These are phyloP conservation scores for Porites lobata DNA, from an alignment of 92 coral and sea anemone species.

Conservation along the genomic window DNA sequence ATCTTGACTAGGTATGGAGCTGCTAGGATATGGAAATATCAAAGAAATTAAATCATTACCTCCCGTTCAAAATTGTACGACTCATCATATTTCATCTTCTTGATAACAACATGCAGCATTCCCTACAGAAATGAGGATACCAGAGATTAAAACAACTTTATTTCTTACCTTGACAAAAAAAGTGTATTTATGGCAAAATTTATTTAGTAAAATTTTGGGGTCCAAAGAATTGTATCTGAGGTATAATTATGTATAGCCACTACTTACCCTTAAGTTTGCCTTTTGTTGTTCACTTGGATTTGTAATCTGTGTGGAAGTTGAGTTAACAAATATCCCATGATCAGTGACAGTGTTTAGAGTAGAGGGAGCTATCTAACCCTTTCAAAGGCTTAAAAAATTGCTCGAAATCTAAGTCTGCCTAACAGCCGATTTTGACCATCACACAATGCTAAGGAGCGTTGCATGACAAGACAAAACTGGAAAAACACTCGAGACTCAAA, in stretches of 20 bases:
- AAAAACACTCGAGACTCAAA: too few relatives aligned
- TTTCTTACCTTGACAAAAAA: background rate
- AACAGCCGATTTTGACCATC: too few relatives aligned
- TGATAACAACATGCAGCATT: conserved; percentile 80
- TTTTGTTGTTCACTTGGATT: conserved; percentile 59
- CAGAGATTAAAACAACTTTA: background rate
- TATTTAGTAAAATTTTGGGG: background rate
- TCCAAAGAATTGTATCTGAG: background rate
- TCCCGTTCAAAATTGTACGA: conserved; percentile 95
- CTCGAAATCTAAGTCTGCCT: too few relatives aligned
- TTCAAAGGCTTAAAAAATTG: too few relatives aligned
- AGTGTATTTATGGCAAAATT: background rate
- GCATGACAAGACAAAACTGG: too few relatives aligned
- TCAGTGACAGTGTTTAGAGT: background rate
- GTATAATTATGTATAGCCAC: background rate
- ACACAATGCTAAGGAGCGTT: too few relatives aligned
- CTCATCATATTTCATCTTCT: conserved; percentile 97
- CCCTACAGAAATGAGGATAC: conserved; percentile 50
- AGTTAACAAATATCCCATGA: background rate
- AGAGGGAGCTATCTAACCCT: background rate
- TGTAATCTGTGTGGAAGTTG: conserved; percentile 22
- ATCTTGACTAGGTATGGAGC: background rate
- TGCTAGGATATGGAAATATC: background rate
- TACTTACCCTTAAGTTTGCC: conserved; percentile 60
- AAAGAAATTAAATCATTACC: conserved; percentile 49